Percentiles rank a stretch among this genome's conserved stretches.
Conservation (phyloP, 2,888 invertebrate genomes). For the Noctua fimbriata region DNA sequence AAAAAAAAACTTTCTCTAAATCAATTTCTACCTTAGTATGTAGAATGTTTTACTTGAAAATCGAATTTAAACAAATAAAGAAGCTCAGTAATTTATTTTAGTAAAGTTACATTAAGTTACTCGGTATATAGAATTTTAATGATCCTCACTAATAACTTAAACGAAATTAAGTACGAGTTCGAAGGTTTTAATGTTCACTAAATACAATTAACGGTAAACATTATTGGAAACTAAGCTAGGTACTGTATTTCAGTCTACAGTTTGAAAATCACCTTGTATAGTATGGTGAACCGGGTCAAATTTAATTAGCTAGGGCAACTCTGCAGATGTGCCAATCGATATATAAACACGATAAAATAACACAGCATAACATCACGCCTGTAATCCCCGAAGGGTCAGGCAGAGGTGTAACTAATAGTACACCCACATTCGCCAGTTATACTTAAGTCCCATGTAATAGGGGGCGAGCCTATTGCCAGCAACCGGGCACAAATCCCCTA, state of each 20-base stretch:
- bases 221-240: neutral
- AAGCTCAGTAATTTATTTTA: neutral
- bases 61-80: neutral
- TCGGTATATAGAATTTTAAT: conserved; percentile 6
- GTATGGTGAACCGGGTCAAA: neutral
- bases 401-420: too few relatives aligned
- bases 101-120: conserved; percentile 7
- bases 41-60: conserved; percentile 13
- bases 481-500: too few relatives aligned
- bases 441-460: too few relatives aligned
- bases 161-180: conserved; percentile 11
- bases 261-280: neutral
- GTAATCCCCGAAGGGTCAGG: too few relatives aligned
- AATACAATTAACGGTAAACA: conserved; percentile 1
- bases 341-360: too few relatives aligned
- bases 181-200: conserved; percentile 10
- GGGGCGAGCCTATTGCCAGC: too few relatives aligned
- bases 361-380: too few relatives aligned
- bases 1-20: conserved; percentile 20
- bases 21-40: neutral
- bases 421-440: too few relatives aligned
- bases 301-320: neutral
- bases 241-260: neutral
- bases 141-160: neutral
- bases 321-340: neutral